Conservation (phyloP, 2,888 invertebrate genomes). For the Acleris laterana region DNA sequence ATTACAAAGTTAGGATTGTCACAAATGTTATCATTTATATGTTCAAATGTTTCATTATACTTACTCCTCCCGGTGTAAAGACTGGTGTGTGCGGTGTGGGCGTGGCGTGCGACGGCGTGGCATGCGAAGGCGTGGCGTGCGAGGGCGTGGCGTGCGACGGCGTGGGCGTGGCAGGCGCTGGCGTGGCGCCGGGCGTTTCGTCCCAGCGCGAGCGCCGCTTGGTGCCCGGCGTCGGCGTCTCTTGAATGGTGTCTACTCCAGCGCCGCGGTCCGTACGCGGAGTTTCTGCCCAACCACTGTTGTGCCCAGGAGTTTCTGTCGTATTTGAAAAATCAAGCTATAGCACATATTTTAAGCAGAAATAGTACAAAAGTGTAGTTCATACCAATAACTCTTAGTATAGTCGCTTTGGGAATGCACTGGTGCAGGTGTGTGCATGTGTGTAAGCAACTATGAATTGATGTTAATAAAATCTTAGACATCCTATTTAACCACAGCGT, state of each 20-base stretch:
- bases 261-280: conserved; percentile 96
- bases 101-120: conserved; percentile 88
- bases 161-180: conserved; percentile 89
- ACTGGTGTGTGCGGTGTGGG: conserved; percentile 87
- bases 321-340: conserved; percentile 4
- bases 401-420: no score
- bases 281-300: conserved; percentile 99
- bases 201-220: conserved; percentile 99
- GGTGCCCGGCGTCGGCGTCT: conserved; percentile 97
- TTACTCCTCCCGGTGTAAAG: conserved; percentile 92
- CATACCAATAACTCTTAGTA: no score
- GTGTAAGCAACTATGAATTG: no score
- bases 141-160: conserved; percentile 89
- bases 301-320: conserved; percentile 96
- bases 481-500: no score
- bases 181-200: conserved; percentile 95
- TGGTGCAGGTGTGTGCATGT: no score
- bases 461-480: no score
- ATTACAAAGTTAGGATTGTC: conserved; percentile 5
- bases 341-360: no score
- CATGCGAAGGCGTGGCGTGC: conserved; percentile 89
- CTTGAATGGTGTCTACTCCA: conserved; percentile 91
- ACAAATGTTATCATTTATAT: background rate
- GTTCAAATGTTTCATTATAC: conserved; percentile 43
- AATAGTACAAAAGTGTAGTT: no score